Conservation (phyloP, 2,888 invertebrate species). For the Xestia ashworthii region DNA sequence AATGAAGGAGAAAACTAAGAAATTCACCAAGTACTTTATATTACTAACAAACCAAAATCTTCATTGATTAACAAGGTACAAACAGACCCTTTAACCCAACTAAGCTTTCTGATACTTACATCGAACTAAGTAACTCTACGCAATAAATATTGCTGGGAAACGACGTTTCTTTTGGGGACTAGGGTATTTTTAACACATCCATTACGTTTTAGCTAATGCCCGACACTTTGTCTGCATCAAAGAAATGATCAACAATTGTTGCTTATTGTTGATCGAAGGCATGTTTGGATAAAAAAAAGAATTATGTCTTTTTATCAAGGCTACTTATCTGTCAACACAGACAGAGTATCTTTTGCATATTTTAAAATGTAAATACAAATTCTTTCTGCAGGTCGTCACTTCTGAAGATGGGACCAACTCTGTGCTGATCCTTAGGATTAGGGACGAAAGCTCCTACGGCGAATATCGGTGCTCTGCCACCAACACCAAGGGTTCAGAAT, state of each 20-base stretch:
- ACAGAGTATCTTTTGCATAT: neutral
- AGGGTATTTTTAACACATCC: too few relatives aligned
- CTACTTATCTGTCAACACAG: neutral
- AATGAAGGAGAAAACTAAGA: neutral
- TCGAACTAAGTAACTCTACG: too few relatives aligned
- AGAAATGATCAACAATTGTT: too few relatives aligned
- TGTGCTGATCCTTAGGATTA: constrained; percentile 79
- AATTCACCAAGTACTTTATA: too few relatives aligned
- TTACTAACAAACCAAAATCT: neutral
- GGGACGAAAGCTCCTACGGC: constrained; percentile 76
- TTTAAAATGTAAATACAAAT: neutral
- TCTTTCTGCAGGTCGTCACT: constrained; percentile 71
- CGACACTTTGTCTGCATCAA: neutral
- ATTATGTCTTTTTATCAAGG: neutral
- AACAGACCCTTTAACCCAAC: too few relatives aligned
- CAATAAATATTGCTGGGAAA: too few relatives aligned
- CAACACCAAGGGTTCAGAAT: constrained; percentile 79
- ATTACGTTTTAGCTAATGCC: too few relatives aligned
- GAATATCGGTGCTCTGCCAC: constrained; percentile 83
- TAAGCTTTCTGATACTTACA: too few relatives aligned
- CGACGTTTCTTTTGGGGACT: too few relatives aligned
- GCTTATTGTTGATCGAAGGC: too few relatives aligned
- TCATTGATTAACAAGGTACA: neutral
- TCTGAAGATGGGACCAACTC: constrained; percentile 80
- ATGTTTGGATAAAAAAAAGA: neutral